Evolutionary conservation across 2,113 vertebrate genomes (phyloP).

Genomic region (Amphilophus citrinellus): DNA sequence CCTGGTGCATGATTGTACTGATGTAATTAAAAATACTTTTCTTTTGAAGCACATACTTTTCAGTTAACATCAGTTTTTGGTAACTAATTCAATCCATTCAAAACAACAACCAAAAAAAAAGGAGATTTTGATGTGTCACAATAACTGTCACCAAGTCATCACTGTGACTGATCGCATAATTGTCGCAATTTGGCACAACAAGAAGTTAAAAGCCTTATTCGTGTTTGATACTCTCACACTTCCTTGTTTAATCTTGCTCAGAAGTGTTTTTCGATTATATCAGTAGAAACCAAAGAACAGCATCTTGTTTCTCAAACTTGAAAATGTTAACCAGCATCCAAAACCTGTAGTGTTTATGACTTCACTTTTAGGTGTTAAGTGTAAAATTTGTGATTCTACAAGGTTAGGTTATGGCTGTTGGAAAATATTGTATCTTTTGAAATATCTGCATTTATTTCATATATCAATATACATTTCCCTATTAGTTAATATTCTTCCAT

Average conservation of each 20-base stretch:
- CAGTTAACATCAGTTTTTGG: neutral
- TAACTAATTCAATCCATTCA: neutral
- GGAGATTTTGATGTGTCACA: neutral
- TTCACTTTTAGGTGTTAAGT: slow-evolving; percentile 10
- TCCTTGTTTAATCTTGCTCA: slow-evolving; percentile 17
- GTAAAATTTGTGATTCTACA: neutral
- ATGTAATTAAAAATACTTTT: slow-evolving; percentile 10
- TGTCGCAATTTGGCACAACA: neutral
- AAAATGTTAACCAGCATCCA: slow-evolving; percentile 51
- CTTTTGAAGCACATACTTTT: neutral
- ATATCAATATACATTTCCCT: neutral
- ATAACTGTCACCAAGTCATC: neutral
- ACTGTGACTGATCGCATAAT: neutral
- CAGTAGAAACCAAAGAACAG: slow-evolving; percentile 40
- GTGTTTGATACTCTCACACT: slow-evolving; percentile 1
- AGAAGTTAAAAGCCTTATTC: slow-evolving; percentile 13
- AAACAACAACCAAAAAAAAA: neutral
- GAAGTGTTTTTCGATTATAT: slow-evolving; percentile 42
- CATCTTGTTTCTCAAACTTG: slow-evolving; percentile 39
- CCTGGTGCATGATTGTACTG: neutral
- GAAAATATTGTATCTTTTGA: neutral
- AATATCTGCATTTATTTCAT: neutral
- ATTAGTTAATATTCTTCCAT: neutral
- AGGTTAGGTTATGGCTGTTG: neutral
- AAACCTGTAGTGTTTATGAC: slow-evolving; percentile 34